A percentile compares a stretch with the other conserved stretches of the same genome.
phyloP scores from a whole-genome alignment of 2,797 vertebrate genomes.

The Tadarida brasiliensis region DNA sequence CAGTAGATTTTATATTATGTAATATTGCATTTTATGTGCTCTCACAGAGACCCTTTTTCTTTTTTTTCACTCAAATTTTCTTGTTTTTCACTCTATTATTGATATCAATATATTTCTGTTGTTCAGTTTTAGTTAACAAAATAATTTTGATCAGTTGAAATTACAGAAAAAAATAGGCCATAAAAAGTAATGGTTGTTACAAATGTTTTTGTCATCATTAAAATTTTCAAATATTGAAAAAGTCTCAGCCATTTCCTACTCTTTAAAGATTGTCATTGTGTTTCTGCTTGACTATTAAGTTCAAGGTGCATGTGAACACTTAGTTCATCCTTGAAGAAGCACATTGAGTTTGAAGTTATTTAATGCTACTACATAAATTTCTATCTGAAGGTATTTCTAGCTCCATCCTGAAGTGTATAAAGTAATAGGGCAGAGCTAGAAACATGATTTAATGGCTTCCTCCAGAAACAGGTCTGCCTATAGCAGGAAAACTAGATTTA shows the following conservation, averaged over 20 bases:
- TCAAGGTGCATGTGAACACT: conserved; percentile 66
- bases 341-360: conserved; percentile 80
- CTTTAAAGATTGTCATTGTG: conserved; percentile 44
- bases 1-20: conserved; percentile 75
- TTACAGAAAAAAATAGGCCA: conserved; percentile 40
- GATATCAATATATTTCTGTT: conserved; percentile 61
- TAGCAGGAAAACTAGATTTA: conserved; percentile 62
- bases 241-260: background rate
- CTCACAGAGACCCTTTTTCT: conserved; percentile 65
- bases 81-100: conserved; percentile 60
- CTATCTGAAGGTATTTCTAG: conserved; percentile 81
- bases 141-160: conserved; percentile 76
- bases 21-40: conserved; percentile 73
- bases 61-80: conserved; percentile 78
- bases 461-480: conserved; percentile 60
- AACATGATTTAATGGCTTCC: conserved; percentile 80
- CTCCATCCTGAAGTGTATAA: conserved; percentile 76
- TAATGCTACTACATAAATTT: conserved; percentile 80
- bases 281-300: conserved; percentile 73
- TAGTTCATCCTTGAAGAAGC: conserved; percentile 84
- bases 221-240: conserved; percentile 68
- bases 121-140: conserved; percentile 69
- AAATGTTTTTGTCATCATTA: conserved; percentile 67
- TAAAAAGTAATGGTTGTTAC: conserved; percentile 72
- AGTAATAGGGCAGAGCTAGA: conserved; percentile 82